Conservation (phyloP, 2,888 invertebrate species). For the Alsophila aescularia region DNA sequence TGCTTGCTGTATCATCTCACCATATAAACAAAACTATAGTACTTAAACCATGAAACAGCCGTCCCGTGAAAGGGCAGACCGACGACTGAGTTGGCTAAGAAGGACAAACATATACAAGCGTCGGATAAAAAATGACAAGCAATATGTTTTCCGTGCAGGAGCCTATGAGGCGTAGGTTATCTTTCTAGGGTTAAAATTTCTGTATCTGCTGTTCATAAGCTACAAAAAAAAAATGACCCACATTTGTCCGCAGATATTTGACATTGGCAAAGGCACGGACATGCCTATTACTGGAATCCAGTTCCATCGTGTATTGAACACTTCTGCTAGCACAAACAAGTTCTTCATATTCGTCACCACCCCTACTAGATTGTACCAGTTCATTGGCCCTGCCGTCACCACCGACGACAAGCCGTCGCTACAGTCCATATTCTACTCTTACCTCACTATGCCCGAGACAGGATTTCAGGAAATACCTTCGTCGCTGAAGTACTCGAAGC, state of each 20-base stretch:
- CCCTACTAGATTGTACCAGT: slow-evolving; percentile 93
- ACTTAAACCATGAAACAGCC: too few relatives aligned
- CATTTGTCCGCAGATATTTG: slow-evolving; percentile 88
- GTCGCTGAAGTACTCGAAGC: slow-evolving; percentile 89
- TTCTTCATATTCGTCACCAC: slow-evolving; percentile 94
- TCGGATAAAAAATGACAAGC: too few relatives aligned
- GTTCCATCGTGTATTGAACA: slow-evolving; percentile 87
- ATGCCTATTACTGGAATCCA: slow-evolving; percentile 95
- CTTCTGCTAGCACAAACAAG: slow-evolving; percentile 82
- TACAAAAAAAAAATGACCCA: not conserved
- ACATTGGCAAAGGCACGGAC: slow-evolving; percentile 90
- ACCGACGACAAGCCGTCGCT: slow-evolving; percentile 91
- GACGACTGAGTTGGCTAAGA: too few relatives aligned
- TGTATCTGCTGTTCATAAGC: not conserved
- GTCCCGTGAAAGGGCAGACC: too few relatives aligned
- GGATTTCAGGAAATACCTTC: slow-evolving; percentile 90
- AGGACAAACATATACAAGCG: too few relatives aligned
- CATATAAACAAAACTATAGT: too few relatives aligned
- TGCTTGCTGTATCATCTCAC: too few relatives aligned
- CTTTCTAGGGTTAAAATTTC: not conserved
- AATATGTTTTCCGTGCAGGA: too few relatives aligned
- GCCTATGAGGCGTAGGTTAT: too few relatives aligned
- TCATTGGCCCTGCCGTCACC: slow-evolving; percentile 89
- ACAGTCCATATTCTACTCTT: slow-evolving; percentile 91
- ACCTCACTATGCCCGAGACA: slow-evolving; percentile 88